Base-by-base conservation (phyloP, 2,888 invertebrate genomes). In the Rhodophaea formosa region DNA sequence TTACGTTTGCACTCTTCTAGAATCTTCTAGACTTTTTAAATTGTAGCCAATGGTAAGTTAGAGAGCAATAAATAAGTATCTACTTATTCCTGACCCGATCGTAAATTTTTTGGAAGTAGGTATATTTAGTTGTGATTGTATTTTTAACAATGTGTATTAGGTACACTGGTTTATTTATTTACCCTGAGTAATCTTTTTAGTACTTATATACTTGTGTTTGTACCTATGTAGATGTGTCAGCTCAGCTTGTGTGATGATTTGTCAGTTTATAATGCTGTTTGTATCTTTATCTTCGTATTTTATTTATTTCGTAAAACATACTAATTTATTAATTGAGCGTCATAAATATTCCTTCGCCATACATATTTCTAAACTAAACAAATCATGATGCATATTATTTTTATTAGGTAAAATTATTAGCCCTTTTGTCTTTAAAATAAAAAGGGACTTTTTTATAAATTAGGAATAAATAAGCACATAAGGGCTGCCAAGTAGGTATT, bases 241-340 rank as follows among this genome's bases (percentile, higher is more conserved):
- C 74, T 78, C 78, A 76, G 84, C 85, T 85, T 85, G 84, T 85
- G 85, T 84, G 84, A 79, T 80, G 82, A 71, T 79, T 71, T 80
- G 86, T 84, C 85, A 84, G 86, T 83, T 80, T 79, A 74, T 77
- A 78, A 74, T 75, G 77, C 77, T 75, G 72, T 75, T 74, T 75
- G 71, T 63, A 62, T 63, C 64, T 64, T 59, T 61, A 55, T 61
- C 59, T 39, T 59, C 60, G 60, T 61, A 42, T 61, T 63, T 64
- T 60, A 61, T 62, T 60, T 43, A 42, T 54, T 43, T 44, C 29
- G 30, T 44, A 30, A 54, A 43, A 15, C 43, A 54, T 44, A 30
- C 16, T 16, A 30, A 44, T 30, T 15, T 53, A 54, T 54, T 43
- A 30, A 44, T 44, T 12, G 23, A 53, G 42, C 53, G 43, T 43